These are phyloP conservation scores for Pheosia tremula DNA, from an alignment of 2,888 invertebrate species.

Conservation along the genomic window DNA sequence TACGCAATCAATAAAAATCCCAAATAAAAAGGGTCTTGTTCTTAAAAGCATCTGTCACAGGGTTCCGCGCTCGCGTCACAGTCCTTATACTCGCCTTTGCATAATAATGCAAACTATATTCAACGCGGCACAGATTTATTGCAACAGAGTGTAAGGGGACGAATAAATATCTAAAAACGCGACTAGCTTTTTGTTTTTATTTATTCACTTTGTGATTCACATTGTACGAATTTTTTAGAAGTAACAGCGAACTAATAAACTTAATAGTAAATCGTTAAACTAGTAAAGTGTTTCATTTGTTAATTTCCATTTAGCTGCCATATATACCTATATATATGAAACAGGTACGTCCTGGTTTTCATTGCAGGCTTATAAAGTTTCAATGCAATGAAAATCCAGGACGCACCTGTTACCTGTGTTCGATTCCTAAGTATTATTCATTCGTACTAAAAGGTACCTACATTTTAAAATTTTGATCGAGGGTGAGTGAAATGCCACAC, in stretches of 20 bases:
- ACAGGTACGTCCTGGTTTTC: no score
- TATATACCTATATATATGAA: no score
- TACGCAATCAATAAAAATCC: slow-evolving; percentile 26
- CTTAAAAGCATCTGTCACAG: slow-evolving; percentile 44
- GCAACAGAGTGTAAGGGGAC: slow-evolving; percentile 59
- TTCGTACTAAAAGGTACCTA: no score
- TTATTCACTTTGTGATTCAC: slow-evolving; percentile 27
- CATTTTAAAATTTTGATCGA: slow-evolving; percentile 23
- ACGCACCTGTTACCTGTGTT: no score
- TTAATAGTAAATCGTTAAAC: no score
- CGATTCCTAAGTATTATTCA: no score
- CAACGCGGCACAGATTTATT: slow-evolving; percentile 68
- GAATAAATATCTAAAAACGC: slow-evolving; percentile 61
- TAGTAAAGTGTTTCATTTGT: no score
- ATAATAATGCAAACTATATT: slow-evolving; percentile 77
- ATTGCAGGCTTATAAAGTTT: no score
- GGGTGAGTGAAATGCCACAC: slow-evolving; percentile 23
- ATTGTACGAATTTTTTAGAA: slow-evolving; percentile 2
- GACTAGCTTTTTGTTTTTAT: slow-evolving; percentile 46
- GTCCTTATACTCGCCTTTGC: slow-evolving; percentile 64
- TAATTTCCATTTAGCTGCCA: no score
- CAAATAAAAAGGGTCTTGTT: slow-evolving; percentile 18
- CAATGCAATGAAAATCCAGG: no score
- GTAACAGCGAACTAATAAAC: no score
- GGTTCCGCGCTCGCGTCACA: slow-evolving; percentile 46